Evolutionary conservation across 2,888 invertebrate genomes (phyloP).

Genomic region (Quadroppia sp.): DNA sequence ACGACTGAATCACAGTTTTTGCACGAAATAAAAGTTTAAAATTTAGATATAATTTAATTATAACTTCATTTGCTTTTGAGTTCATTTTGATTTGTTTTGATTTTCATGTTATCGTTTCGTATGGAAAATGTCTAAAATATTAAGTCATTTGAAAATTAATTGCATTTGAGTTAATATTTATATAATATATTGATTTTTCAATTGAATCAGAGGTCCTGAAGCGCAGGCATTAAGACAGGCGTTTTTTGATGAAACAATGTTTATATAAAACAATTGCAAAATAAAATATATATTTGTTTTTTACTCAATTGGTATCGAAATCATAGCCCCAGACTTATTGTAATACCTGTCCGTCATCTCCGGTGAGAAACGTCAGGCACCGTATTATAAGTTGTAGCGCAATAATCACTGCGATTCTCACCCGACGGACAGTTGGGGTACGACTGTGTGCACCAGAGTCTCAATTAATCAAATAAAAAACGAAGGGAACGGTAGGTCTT

Average conservation of each 20-base stretch:
- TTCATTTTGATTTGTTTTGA: slow-evolving; percentile 37
- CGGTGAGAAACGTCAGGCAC: slow-evolving; percentile 37
- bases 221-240: slow-evolving; percentile 33
- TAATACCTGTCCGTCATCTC: slow-evolving; percentile 29
- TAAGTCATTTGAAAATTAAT: slow-evolving; percentile 17
- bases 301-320: slow-evolving; percentile 10
- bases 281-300: slow-evolving; percentile 15
- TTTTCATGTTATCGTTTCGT: slow-evolving; percentile 19
- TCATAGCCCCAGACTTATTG: slow-evolving; percentile 10
- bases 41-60: slow-evolving; percentile 8
- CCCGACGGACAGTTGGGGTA: slow-evolving; percentile 37
- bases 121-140: not conserved
- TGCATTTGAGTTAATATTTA: not conserved
- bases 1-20: slow-evolving; percentile 34
- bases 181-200: slow-evolving; percentile 2
- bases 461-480: not conserved
- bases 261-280: not conserved
- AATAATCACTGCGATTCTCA: slow-evolving; percentile 35
- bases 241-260: not conserved
- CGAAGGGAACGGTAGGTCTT: not conserved
- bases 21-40: not conserved
- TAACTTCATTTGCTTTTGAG: slow-evolving; percentile 11
- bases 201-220: not conserved
- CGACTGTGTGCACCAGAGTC: slow-evolving; percentile 32
- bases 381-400: slow-evolving; percentile 38